phyloP scores from a whole-genome alignment of 2,888 invertebrate genomes.

The Gnatocerus cornutus region DNA sequence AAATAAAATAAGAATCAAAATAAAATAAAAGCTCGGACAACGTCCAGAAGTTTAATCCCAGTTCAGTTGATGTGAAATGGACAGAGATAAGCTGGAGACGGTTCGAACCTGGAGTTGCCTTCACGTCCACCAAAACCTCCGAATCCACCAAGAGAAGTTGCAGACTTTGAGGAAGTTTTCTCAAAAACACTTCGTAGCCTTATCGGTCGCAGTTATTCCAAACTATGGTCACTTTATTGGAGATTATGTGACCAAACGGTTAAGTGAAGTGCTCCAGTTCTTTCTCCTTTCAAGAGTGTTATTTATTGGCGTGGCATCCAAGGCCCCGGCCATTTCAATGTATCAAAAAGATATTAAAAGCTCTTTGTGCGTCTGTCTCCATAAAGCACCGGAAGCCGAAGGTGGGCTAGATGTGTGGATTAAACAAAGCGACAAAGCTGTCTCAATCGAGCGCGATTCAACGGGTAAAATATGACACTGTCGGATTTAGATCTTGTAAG shows the following conservation, averaged over 20 bases:
- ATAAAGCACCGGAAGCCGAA: conserved; percentile 52
- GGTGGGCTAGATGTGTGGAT: conserved; percentile 58
- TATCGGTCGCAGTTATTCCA: conserved; percentile 56
- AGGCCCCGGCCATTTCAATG: conserved; percentile 47
- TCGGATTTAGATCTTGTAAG: conserved; percentile 56
- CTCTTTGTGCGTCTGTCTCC: conserved; percentile 29
- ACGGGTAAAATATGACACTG: conserved; percentile 52
- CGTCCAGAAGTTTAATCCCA: conserved; percentile 61
- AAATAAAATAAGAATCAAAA: conserved; percentile 66
- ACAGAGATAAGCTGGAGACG: conserved; percentile 48
- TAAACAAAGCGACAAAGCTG: conserved; percentile 47
- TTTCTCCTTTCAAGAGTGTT: not conserved
- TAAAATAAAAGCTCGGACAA: conserved; percentile 63
- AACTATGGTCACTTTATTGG: conserved; percentile 56
- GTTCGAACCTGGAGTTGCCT: conserved; percentile 13
- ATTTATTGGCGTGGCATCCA: conserved; percentile 1
- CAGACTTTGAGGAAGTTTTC: conserved; percentile 23
- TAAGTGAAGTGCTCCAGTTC: conserved; percentile 27
- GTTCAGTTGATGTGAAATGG: conserved; percentile 48
- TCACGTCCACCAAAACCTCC: conserved; percentile 15
- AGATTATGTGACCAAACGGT: conserved; percentile 56
- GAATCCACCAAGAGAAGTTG: not conserved
- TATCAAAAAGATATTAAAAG: conserved; percentile 57
- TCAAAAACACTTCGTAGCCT: conserved; percentile 38
- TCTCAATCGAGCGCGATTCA: conserved; percentile 33